Evolutionary conservation across 2,888 invertebrate genomes (phyloP).

Genomic region (Caenorhabditis sulstoni): DNA sequence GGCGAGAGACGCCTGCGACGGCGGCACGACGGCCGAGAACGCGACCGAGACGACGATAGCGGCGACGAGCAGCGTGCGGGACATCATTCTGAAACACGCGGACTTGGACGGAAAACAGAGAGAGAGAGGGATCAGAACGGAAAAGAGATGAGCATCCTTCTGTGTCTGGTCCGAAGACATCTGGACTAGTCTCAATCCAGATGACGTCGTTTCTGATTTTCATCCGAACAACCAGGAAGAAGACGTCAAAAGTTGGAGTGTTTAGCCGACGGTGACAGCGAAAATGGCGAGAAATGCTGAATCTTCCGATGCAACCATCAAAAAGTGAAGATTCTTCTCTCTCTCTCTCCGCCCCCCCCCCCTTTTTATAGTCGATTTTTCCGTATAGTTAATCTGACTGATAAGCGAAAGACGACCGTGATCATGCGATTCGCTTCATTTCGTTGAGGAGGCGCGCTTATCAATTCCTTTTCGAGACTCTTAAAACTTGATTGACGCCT

Average conservation of each 20-base stretch:
- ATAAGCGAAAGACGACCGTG: constrained; percentile 1
- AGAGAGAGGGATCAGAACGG: too few species aligned
- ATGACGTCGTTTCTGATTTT: too few species aligned
- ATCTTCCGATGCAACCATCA: too few species aligned
- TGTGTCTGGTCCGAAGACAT: too few species aligned
- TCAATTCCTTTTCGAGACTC: not conserved
- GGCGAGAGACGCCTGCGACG: constrained; percentile 44
- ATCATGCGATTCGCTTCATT: constrained; percentile 11
- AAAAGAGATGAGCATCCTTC: too few species aligned
- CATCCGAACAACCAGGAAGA: too few species aligned
- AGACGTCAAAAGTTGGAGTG: too few species aligned
- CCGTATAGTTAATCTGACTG: constrained; percentile 1
- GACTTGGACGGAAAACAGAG: not conserved
- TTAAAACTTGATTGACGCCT: constrained; percentile 17
- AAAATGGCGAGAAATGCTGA: too few species aligned
- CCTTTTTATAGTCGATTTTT: not conserved
- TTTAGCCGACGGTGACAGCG: too few species aligned
- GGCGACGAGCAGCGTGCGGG: constrained; percentile 33
- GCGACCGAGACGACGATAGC: constrained; percentile 22
- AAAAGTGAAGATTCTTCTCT: too few species aligned
- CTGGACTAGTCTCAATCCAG: too few species aligned
- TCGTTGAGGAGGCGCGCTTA: constrained; percentile 1
- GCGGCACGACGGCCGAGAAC: constrained; percentile 32
- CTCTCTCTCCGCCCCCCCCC: too few species aligned
- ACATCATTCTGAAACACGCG: constrained; percentile 22